These are phyloP conservation scores for Sylvilagus bachmani DNA, from an alignment of 2,113 vertebrate genomes.

Conservation along the genomic window DNA sequence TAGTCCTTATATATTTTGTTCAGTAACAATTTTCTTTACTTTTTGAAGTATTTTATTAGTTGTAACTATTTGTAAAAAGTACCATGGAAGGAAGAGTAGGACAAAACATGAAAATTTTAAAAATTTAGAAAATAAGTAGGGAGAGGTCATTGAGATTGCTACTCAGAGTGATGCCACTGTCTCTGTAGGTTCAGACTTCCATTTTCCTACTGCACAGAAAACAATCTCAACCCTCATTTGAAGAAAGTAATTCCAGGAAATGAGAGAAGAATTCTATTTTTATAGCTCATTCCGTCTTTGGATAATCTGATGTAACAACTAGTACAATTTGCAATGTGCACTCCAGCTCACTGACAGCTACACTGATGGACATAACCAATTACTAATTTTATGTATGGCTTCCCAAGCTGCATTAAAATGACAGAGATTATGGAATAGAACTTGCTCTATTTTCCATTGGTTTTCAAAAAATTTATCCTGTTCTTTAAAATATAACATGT, in stretches of 20 bases:
- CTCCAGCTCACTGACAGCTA: background rate
- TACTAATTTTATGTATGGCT: background rate
- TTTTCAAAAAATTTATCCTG: background rate
- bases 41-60: background rate
- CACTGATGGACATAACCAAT: background rate
- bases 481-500: background rate
- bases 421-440: background rate
- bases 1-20: background rate
- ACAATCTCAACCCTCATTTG: background rate
- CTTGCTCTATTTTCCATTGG: background rate
- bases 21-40: background rate
- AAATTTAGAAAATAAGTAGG: background rate
- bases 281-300: background rate
- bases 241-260: background rate
- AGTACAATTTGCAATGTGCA: slow-evolving; percentile 18
- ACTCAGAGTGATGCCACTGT: background rate
- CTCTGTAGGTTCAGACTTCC: background rate
- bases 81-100: background rate
- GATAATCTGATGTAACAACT: background rate
- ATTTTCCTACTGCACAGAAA: slow-evolving; percentile 19
- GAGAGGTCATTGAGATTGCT: background rate
- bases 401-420: background rate
- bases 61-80: background rate
- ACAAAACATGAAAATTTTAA: background rate
- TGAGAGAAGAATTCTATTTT: background rate